Evolutionary conservation across 2,888 invertebrate genomes (phyloP).

Genomic region (Melanchra persicariae): DNA sequence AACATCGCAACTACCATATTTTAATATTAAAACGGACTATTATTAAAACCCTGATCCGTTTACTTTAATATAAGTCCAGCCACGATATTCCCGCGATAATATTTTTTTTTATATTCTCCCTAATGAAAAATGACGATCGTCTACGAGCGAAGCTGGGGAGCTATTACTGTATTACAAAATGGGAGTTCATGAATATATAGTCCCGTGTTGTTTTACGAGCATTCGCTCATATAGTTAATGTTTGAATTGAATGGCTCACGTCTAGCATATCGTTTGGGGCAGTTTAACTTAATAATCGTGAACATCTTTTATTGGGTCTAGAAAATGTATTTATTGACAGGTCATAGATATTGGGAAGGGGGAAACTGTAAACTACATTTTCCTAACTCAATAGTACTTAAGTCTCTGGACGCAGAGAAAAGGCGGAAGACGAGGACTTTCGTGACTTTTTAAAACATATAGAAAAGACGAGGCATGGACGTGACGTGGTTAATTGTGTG

Average conservation of each 20-base stretch:
- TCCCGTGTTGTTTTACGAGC: slow-evolving; percentile 48
- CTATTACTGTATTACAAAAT: slow-evolving; percentile 54
- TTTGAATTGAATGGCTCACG: slow-evolving; percentile 48
- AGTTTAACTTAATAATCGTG: slow-evolving; percentile 19
- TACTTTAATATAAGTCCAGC: slow-evolving; percentile 58
- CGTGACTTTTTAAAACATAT: no score
- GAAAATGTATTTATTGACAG: neutral
- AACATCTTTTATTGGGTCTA: neutral
- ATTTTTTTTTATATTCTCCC: slow-evolving; percentile 57
- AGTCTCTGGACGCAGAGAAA: no score
- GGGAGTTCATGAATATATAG: slow-evolving; percentile 60
- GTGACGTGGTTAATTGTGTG: no score
- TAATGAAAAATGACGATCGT: slow-evolving; percentile 63
- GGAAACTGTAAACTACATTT: neutral
- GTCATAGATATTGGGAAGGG: neutral
- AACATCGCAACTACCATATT: slow-evolving; percentile 52
- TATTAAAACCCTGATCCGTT: slow-evolving; percentile 61
- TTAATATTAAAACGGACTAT: slow-evolving; percentile 58
- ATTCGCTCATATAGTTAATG: slow-evolving; percentile 22
- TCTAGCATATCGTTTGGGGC: slow-evolving; percentile 13
- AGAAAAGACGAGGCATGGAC: no score
- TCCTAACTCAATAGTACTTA: no score
- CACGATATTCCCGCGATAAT: slow-evolving; percentile 49
- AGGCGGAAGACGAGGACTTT: no score
- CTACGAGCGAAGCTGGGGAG: slow-evolving; percentile 34